Base-by-base conservation (phyloP, 1,140 invertebrate species). In the Sitophilus oryzae region DNA sequence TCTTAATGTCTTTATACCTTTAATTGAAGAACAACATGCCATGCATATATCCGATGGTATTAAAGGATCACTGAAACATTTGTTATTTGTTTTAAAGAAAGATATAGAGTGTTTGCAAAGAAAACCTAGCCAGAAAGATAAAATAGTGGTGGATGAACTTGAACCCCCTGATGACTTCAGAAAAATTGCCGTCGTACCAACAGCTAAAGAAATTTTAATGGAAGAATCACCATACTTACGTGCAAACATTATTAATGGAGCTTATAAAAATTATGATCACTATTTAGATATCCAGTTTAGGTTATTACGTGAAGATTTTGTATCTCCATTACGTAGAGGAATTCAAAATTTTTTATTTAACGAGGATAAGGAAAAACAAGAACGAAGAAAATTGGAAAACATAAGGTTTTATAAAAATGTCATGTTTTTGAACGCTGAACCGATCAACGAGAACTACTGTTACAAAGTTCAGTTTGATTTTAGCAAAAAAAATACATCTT, bases 211-310 rank as follows among this genome's bases (percentile, higher is more conserved):
- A 56, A 65, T 77, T 36, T 53, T 60, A 3, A 23, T 63, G 1
- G 6, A 37, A 3, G 56, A 51, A 80, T 76, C 69, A 56, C 64
- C 58, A 42, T 68, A 82, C 76, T 69, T 61, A 86, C 8, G 70
- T 80, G 70, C 76, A 9, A 86, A 85, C 66, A 78, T 82, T 36
- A 64, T 79, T 0, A 59, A 77, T 22, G 85, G 83, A 62, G 70
- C 71, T 0, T 90, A 86, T 67, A 59, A 71, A 5, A 71, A 77
- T 65, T 72, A 80, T 0, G 75, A 85, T 20, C 80, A 89, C 59
- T 93, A 93, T 65, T 68, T 93, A 9, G 85, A 89, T 62, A 76
- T 84, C 0, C 89, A 92, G 60, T 89, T 87, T 64, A 71, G 85
- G 9, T 87, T 91, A 2, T 68, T 92, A 16, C 68, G 85, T 9